A percentile compares a stretch with the other conserved stretches of the same genome.
Evolutionary conservation across 2,797 vertebrate genomes (phyloP).

Genomic region (Sebastes trivittatus): DNA sequence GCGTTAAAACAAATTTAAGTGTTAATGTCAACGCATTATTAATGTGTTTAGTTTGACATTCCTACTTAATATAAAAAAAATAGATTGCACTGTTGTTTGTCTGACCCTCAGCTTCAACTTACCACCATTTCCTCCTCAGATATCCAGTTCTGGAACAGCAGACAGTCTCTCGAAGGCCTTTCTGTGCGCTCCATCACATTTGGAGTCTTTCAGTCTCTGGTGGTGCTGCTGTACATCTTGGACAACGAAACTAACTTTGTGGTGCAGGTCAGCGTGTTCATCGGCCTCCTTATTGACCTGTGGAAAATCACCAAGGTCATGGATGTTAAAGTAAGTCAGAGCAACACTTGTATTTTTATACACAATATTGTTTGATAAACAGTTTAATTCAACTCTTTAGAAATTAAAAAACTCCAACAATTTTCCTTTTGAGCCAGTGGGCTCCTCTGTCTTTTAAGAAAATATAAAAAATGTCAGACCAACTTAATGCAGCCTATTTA

Average conservation of each 20-base stretch:
- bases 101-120: background rate
- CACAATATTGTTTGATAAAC: background rate
- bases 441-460: background rate
- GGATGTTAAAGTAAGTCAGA: slow-evolving; percentile 89
- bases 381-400: background rate
- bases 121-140: slow-evolving; percentile 76
- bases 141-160: slow-evolving; percentile 98
- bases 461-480: background rate
- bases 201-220: slow-evolving; percentile 94
- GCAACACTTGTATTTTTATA: background rate
- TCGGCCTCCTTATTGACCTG: slow-evolving; percentile 96
- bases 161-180: slow-evolving; percentile 94
- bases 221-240: slow-evolving; percentile 95
- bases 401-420: background rate
- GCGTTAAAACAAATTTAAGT: too few relatives aligned
- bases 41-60: fast-evolving
- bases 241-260: slow-evolving; percentile 99
- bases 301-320: slow-evolving; percentile 99
- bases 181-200: slow-evolving; percentile 96
- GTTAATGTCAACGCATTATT: too few relatives aligned
- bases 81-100: background rate
- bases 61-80: background rate
- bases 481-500: background rate
- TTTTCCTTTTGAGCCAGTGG: background rate
- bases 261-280: slow-evolving; percentile 97